Base-by-base conservation (phyloP, 2,888 invertebrate species). In the Phanerotoma sp. region DNA sequence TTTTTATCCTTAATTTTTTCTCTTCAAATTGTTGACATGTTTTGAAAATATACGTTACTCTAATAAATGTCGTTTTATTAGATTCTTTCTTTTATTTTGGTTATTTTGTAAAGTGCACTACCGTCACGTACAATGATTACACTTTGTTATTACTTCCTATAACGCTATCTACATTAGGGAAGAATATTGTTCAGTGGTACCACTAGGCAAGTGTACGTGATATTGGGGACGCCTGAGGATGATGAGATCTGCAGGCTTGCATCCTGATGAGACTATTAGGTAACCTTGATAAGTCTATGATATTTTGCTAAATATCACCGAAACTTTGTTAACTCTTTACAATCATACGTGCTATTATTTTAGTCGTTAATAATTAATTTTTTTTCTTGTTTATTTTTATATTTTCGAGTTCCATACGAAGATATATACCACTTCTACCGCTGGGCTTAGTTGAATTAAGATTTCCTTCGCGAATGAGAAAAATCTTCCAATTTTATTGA, bases 211-310 rank as follows among this genome's bases (percentile, higher is more conserved):
- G 61, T n/a, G n/a, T 61, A 57, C 55, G 51, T 54, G 58, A 55
- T 58, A 47, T 48, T 54, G 63, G 66, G 66, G 63, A 66, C 66
- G 65, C 66, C n/a, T 63, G 66, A 66, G 71, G 71, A 72, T 73
- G 73, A 74, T 74, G 74, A 74, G 74, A 74, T 74, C 74, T 74
- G 72, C 73, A 70, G 71, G 72, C 71, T 73, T 73, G 74, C 74
- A 74, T 74, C 73, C 73, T 74, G 74, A 75, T 74, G 74, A 75
- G 74, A 73, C 74, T 74, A 75, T 75, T 75, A 75, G 71, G 74
- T 73, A 72, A 69, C 73, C 73, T 74, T 73, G 74, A 75, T 75
- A 75, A 74, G 74, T 74, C 73, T 66, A 72, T 73, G 25, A 25
- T 25, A 25, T 25, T 25, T 25, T 25, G 25, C 25, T 15, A 4